A percentile compares a stretch with the other conserved stretches of the same genome.
phyloP scores from a whole-genome alignment of 2,113 vertebrate genomes.

The Neotoma lepida region DNA sequence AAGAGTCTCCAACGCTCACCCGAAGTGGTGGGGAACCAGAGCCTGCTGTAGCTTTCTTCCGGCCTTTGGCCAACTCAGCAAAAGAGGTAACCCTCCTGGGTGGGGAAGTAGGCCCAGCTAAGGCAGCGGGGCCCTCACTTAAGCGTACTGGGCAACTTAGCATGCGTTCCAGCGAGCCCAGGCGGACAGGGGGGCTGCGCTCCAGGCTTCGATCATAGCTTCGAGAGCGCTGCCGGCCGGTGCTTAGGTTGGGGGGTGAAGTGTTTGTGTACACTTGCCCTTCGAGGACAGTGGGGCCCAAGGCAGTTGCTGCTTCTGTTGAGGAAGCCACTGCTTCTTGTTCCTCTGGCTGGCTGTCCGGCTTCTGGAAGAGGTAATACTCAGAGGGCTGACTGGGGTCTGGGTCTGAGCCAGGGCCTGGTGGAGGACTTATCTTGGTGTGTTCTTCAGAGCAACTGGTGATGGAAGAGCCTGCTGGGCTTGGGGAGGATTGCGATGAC shows the following conservation, averaged over 20 bases:
- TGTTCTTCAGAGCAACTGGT: conserved; percentile 97
- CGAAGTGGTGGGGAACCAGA: conserved; percentile 85
- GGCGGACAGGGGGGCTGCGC: conserved; percentile 87
- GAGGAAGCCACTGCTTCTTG: conserved; percentile 73
- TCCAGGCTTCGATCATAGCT: conserved; percentile 97
- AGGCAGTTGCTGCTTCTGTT: conserved; percentile 65
- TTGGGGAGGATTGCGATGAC: conserved; percentile 96
- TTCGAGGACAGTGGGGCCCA: conserved; percentile 83
- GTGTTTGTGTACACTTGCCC: conserved; percentile 95
- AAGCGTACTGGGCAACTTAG: conserved; percentile 95
- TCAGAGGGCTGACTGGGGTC: conserved; percentile 92
- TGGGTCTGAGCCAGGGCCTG: conserved; percentile 86
- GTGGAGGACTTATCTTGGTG: conserved; percentile 92
- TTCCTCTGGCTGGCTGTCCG: conserved; percentile 79
- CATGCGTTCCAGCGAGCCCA: conserved; percentile 96
- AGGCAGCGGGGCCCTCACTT: conserved; percentile 87
- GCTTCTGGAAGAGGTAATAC: conserved; percentile 95
- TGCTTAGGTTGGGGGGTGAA: conserved; percentile 88
- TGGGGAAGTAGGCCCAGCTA: conserved; percentile 82
- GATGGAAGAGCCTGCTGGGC: conserved; percentile 93
- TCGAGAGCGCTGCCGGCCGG: conserved; percentile 89
- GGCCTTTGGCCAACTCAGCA: conserved; percentile 94
- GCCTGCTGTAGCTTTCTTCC: conserved; percentile 86
- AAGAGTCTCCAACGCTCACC: conserved; percentile 83
- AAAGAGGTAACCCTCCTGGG: conserved; percentile 95